A percentile compares a stretch with the other conserved stretches of the same genome.
Evolutionary conservation across 2,888 invertebrate species (phyloP).

Genomic region (Xylota segnis): DNA sequence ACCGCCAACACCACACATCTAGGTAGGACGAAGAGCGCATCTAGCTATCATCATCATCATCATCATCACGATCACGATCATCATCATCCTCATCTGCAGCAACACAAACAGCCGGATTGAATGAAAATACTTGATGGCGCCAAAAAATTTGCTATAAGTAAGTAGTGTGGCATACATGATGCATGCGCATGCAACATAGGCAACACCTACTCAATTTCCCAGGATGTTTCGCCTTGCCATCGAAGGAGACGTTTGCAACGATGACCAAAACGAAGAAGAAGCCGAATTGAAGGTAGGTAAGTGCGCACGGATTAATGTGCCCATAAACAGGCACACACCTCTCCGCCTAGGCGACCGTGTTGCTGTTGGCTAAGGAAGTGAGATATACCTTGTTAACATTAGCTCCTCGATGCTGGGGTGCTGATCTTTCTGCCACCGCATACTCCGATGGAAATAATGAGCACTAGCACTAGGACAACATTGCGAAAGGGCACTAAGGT

Average conservation of each 20-base stretch:
- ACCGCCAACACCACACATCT: slow-evolving; percentile 30
- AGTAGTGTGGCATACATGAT: slow-evolving; percentile 61
- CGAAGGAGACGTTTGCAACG: slow-evolving; percentile 14
- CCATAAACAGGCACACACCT: slow-evolving; percentile 74
- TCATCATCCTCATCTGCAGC: slow-evolving; percentile 31
- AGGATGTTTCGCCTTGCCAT: slow-evolving; percentile 33
- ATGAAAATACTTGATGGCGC: slow-evolving; percentile 75
- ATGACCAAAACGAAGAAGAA: slow-evolving; percentile 44
- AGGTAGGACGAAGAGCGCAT: slow-evolving; percentile 49
- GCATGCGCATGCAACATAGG: slow-evolving; percentile 68
- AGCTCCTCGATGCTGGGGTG: slow-evolving; percentile 44
- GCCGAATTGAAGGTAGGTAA: slow-evolving; percentile 50
- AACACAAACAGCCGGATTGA: slow-evolving; percentile 34
- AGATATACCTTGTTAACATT: slow-evolving; percentile 74
- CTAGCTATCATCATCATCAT: slow-evolving; percentile 57
- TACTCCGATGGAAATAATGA: slow-evolving; percentile 44
- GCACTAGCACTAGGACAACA: slow-evolving; percentile 4
- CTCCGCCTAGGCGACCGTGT: slow-evolving; percentile 40
- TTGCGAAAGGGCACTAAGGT: slow-evolving; percentile 29
- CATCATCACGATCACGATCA: slow-evolving; percentile 30
- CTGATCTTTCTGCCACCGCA: slow-evolving; percentile 63
- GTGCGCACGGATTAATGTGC: slow-evolving; percentile 70
- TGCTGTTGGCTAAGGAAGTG: slow-evolving; percentile 55
- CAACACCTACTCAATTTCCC: slow-evolving; percentile 76
- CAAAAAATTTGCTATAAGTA: slow-evolving; percentile 77